phyloP scores from a whole-genome alignment of 2,797 vertebrate genomes.

The Craterocephalus amniculus region DNA sequence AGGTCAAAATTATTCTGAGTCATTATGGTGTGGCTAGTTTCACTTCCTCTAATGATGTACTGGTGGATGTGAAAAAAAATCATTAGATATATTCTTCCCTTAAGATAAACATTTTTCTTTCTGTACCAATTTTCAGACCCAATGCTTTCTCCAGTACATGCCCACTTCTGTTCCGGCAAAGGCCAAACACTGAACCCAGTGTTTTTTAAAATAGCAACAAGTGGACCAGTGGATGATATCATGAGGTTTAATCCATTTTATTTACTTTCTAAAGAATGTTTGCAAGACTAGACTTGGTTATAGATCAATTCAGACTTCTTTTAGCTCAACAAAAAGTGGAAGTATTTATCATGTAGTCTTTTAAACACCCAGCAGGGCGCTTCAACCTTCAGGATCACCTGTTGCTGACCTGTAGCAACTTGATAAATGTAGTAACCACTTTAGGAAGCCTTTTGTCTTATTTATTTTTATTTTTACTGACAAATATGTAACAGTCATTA shows the following conservation, averaged over 20 bases:
- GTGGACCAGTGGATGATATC: not conserved
- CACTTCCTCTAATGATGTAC: too few relatives aligned
- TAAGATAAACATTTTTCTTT: too few relatives aligned
- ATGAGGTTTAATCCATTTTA: not conserved
- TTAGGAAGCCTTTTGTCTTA: not conserved
- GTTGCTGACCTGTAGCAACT: not conserved
- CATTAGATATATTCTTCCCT: too few relatives aligned
- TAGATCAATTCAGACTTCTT: not conserved
- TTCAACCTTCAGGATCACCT: too few relatives aligned
- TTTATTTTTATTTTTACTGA: not conserved
- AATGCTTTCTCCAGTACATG: too few relatives aligned
- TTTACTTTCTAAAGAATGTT: not conserved
- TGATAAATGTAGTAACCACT: not conserved
- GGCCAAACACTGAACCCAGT: not conserved
- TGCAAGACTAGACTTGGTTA: not conserved
- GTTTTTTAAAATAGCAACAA: not conserved
- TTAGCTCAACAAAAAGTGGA: not conserved
- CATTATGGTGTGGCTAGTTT: too few relatives aligned
- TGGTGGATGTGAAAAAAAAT: too few relatives aligned
- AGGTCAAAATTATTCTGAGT: too few relatives aligned
- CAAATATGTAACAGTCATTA: not conserved
- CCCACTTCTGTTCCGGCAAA: not conserved
- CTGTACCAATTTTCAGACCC: too few relatives aligned
- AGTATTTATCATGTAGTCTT: not conserved
- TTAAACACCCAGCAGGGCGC: not conserved